Evolutionary conservation across 64 coral and sea anemone species (phyloP), one percentile per base, ranked within the genome.

Genomic region (Trachythela sp.): DNA sequence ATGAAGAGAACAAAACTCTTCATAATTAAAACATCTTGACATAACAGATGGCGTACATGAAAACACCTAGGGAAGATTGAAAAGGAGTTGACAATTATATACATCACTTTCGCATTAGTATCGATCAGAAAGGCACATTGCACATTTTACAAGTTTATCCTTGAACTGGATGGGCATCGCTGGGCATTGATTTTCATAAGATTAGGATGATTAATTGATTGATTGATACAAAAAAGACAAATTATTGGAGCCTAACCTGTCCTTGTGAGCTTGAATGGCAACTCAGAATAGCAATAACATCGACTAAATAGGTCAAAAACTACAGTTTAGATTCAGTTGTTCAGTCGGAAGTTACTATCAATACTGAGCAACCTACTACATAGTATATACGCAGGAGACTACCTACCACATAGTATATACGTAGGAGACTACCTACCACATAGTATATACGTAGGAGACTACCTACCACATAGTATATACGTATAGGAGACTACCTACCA

Each of bases 1-100:
- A 70, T 97, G 90, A 29, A 97, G 71, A 48, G 95, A 97, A 42
- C 95, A 97, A 34, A 97, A 97, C 32, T 97, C 95, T 71, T 97
- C 95, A 88, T 89, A 97, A 20, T 91, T 93, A 86, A 34, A 83
- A 39, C 90, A 50, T 38, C 88, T 94, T 31, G 90, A 87, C 36
- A 97, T 51, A 27, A 87, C 76, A 14, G 89, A 64, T 84, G 95
- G 95, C 48, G 95, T 94, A 45, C 95, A 97, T 30, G 95, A 94
- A 36, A 97, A 97, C 2, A 97, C 95, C 68, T 97, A 11, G 4
- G 22, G 24, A 6, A 64, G 24, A 64, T 45, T 45, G 42, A 45
- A 11, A 45, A 45, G 42, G 11, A 45, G 4, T 11, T 45, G 4
- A n/a, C n/a, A n/a, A n/a, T n/a, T n/a, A n/a, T n/a, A n/a, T n/a